These are phyloP conservation scores for Orycteropus afer DNA, from an alignment of 2,113 vertebrate genomes.

Conservation along the genomic window DNA sequence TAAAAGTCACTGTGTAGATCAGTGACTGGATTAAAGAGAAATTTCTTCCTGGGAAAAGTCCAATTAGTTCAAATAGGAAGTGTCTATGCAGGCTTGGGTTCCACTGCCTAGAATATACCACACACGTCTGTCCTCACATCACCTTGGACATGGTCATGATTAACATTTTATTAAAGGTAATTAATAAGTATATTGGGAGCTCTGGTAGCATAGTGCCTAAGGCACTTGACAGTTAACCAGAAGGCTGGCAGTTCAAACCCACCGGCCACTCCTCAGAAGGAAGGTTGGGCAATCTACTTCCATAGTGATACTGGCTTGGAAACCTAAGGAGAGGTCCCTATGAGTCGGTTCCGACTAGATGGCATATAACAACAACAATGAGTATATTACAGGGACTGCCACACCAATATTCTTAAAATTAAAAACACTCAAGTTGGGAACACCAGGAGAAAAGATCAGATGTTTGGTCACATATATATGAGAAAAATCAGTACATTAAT, in stretches of 20 bases:
- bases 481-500: slow-evolving; percentile 11
- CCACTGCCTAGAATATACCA: not conserved
- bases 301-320: too few relatives aligned
- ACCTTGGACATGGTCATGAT: not conserved
- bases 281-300: too few relatives aligned
- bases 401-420: slow-evolving; percentile 15
- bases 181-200: not conserved
- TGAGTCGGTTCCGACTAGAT: too few relatives aligned
- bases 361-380: too few relatives aligned
- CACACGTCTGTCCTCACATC: not conserved
- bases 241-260: too few relatives aligned
- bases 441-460: not conserved
- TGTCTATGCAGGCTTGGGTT: not conserved
- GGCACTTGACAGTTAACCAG: too few relatives aligned
- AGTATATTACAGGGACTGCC: not conserved
- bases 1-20: slow-evolving; percentile 43
- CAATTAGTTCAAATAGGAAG: not conserved
- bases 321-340: too few relatives aligned
- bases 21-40: slow-evolving; percentile 64
- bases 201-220: too few relatives aligned
- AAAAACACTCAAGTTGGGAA: not conserved
- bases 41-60: slow-evolving; percentile 67
- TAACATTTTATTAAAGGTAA: not conserved
- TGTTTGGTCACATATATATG: not conserved
- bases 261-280: too few relatives aligned